Evolutionary conservation across 2,888 invertebrate genomes (phyloP).

Genomic region (Synanthedon andrenaeformis): DNA sequence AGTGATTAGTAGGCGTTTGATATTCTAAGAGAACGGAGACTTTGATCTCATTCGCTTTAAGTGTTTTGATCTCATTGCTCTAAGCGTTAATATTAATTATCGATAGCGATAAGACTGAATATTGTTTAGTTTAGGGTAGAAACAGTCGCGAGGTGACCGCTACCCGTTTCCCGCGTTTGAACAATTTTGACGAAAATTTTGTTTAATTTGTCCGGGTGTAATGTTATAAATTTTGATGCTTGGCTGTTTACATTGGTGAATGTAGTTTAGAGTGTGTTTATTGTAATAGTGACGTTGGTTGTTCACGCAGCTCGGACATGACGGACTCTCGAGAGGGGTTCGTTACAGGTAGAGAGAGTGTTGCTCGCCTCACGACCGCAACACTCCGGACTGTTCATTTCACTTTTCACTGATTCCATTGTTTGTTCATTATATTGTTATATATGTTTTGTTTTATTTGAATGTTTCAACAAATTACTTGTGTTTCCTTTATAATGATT

Average conservation of each 20-base stretch:
- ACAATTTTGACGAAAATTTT: not conserved
- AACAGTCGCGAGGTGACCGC: not conserved
- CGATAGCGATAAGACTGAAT: slow-evolving; percentile 23
- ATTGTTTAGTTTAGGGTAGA: too few relatives aligned
- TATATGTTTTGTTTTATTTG: slow-evolving; percentile 20
- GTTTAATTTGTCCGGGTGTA: not conserved
- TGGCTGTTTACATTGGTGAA: too few relatives aligned
- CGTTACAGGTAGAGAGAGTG: slow-evolving; percentile 59
- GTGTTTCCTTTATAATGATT: slow-evolving; percentile 34
- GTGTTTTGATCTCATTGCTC: not conserved
- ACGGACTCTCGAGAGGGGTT: slow-evolving; percentile 58
- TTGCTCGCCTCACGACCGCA: slow-evolving; percentile 1
- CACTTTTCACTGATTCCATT: not conserved
- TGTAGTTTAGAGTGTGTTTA: slow-evolving; percentile 45
- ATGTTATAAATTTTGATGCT: not conserved
- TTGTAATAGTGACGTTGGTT: slow-evolving; percentile 26
- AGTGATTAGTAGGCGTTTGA: too few relatives aligned
- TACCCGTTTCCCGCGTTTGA: not conserved
- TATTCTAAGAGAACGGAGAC: too few relatives aligned
- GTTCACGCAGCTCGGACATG: slow-evolving; percentile 60
- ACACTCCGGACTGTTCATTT: not conserved
- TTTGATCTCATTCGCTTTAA: not conserved
- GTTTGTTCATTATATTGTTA: slow-evolving; percentile 3
- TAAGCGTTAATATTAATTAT: not conserved
- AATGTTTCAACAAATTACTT: slow-evolving; percentile 43